phyloP scores from a whole-genome alignment of 53 echinoderm and acorn worm genomes.

The Patiria pectinifera region DNA sequence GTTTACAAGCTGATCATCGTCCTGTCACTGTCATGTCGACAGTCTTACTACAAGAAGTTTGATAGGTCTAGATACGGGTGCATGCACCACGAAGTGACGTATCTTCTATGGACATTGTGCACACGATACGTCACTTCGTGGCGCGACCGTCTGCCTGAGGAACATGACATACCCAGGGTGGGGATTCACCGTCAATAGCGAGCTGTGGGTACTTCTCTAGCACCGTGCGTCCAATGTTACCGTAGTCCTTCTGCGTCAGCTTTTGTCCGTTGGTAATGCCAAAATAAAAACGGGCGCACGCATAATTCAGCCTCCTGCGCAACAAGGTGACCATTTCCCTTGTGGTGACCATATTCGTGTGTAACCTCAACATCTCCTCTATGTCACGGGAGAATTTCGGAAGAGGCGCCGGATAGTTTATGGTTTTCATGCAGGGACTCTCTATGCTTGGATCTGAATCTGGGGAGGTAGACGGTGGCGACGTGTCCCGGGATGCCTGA shows the following conservation, averaged over 20 bases:
- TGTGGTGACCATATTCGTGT: background rate
- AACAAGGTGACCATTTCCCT: constrained; percentile 49
- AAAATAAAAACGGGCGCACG: constrained; percentile 79
- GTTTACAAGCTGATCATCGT: no score
- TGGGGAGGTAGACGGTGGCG: background rate
- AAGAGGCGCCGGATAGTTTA: constrained; percentile 76
- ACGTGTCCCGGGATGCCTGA: background rate
- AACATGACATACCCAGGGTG: constrained; percentile 73
- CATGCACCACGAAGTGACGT: no score
- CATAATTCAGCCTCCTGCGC: constrained; percentile 65
- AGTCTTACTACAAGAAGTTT: no score
- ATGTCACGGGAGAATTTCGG: constrained; percentile 72
- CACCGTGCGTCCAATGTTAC: constrained; percentile 83
- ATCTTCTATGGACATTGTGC: no score
- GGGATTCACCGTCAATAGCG: constrained; percentile 52
- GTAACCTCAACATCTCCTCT: constrained; percentile 58
- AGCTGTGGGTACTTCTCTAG: constrained; percentile 74
- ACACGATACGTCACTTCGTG: no score
- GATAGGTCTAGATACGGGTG: no score
- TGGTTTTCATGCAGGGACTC: background rate
- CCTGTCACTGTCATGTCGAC: no score
- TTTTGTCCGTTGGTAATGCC: constrained; percentile 67
- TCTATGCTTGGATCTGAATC: background rate
- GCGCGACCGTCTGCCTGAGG: no score
- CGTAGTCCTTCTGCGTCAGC: constrained; percentile 72